Conservation (phyloP, 1,140 invertebrate species). For the Pogonognathellus flavescens region DNA sequence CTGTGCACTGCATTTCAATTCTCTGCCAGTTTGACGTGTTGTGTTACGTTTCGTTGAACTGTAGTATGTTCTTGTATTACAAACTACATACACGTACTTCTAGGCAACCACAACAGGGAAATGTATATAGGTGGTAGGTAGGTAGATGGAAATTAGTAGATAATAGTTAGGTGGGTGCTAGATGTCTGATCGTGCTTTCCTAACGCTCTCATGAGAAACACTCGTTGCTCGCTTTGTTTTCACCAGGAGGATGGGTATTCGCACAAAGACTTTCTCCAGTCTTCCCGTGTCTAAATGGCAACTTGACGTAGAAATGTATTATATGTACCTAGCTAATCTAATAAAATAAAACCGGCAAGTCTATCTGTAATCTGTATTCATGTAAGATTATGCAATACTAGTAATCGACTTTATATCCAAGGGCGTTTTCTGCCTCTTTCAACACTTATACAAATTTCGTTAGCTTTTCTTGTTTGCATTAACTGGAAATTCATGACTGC, state of each 20-base stretch:
- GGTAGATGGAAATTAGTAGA: neutral
- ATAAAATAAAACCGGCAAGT: conserved; percentile 1
- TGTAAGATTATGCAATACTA: neutral
- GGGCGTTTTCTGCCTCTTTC: conserved; percentile 7
- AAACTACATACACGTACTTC: neutral
- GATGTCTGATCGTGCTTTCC: neutral
- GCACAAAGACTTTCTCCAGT: neutral
- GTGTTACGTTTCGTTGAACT: neutral
- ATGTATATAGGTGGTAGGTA: neutral
- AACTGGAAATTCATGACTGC: neutral
- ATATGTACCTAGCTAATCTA: neutral
- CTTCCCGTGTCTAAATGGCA: neutral
- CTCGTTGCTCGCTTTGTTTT: conserved; percentile 8
- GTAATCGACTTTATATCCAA: conserved; percentile 1
- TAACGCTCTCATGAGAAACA: neutral
- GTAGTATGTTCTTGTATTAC: neutral
- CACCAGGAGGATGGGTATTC: neutral
- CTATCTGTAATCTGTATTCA: neutral
- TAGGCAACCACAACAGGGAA: too few relatives aligned
- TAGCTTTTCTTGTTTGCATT: neutral
- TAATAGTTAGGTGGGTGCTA: neutral
- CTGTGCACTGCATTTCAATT: neutral
- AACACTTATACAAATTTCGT: neutral
- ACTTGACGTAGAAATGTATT: neutral
- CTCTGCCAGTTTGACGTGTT: neutral